Evolutionary conservation across 2,888 invertebrate genomes (phyloP).

Genomic region (Dryomyza anilis): DNA sequence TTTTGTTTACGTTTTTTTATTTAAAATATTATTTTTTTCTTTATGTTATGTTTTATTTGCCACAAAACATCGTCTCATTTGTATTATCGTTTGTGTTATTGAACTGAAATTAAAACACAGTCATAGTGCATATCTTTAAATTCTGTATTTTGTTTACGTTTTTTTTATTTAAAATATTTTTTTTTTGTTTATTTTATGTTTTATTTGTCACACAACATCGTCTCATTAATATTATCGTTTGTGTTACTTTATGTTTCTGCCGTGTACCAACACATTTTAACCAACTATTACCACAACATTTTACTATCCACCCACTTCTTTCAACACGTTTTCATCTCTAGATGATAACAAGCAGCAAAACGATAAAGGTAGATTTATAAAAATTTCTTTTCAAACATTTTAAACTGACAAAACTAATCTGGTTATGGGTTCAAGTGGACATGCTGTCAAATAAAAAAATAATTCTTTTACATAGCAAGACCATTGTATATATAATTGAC

Average conservation of each 20-base stretch:
- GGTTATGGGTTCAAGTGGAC: neutral
- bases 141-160: neutral
- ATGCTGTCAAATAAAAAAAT: neutral
- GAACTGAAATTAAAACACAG: no score
- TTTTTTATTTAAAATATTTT: constrained; percentile 3
- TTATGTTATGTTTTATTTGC: neutral
- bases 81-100: constrained; percentile 3
- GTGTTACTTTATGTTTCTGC: constrained; percentile 15
- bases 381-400: neutral
- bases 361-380: constrained; percentile 15
- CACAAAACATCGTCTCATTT: neutral
- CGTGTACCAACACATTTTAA: neutral
- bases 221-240: neutral
- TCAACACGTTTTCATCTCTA: neutral
- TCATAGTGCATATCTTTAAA: no score
- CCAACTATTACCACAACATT: constrained; percentile 11
- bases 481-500: no score
- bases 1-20: constrained; percentile 20
- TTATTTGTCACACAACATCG: neutral
- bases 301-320: neutral
- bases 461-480: neutral
- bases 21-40: constrained; percentile 30
- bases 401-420: neutral
- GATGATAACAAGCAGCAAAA: constrained; percentile 15
- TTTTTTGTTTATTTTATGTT: constrained; percentile 23